phyloP scores from a whole-genome alignment of 2,113 vertebrate species.

The Eulacestoma nigropectus region DNA sequence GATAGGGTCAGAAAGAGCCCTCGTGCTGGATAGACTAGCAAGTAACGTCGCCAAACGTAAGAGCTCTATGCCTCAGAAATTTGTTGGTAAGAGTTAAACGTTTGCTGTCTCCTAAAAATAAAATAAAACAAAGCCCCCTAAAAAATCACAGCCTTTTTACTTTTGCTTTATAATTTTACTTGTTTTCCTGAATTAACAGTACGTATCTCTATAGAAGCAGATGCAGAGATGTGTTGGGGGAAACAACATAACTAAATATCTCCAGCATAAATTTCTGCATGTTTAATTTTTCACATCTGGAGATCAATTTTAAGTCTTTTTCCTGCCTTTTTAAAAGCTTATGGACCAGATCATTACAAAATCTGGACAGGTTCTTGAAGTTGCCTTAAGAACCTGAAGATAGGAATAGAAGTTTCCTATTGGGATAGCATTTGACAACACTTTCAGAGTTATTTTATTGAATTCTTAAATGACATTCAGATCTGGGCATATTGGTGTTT shows the following conservation, averaged over 20 bases:
- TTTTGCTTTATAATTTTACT: not conserved
- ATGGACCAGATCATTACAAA: not conserved
- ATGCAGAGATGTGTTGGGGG: not conserved
- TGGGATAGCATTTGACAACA: not conserved
- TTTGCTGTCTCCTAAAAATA: slow-evolving; percentile 81
- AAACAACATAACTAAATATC: not conserved
- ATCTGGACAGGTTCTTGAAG: not conserved
- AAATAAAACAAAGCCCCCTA: not conserved
- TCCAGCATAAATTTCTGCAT: not conserved
- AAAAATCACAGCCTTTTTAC: not conserved
- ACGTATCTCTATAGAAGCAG: not conserved
- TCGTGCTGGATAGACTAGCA: slow-evolving; percentile 99
- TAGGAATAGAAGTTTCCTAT: not conserved
- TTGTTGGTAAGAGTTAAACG: slow-evolving; percentile 97
- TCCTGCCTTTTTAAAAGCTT: not conserved
- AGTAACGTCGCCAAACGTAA: slow-evolving; percentile 99
- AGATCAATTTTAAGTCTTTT: not conserved
- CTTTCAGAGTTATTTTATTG: not conserved
- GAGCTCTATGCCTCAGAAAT: slow-evolving; percentile 99
- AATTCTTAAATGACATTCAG: not conserved
- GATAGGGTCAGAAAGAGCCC: slow-evolving; percentile 92
- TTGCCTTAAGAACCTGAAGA: not conserved
- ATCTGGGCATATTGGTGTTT: not conserved
- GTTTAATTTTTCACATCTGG: not conserved
- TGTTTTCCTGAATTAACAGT: not conserved